Evolutionary conservation across 2,113 vertebrate genomes (phyloP), one percentile per base, ranked within the genome.

Genomic region (Accipiter cooperii): DNA sequence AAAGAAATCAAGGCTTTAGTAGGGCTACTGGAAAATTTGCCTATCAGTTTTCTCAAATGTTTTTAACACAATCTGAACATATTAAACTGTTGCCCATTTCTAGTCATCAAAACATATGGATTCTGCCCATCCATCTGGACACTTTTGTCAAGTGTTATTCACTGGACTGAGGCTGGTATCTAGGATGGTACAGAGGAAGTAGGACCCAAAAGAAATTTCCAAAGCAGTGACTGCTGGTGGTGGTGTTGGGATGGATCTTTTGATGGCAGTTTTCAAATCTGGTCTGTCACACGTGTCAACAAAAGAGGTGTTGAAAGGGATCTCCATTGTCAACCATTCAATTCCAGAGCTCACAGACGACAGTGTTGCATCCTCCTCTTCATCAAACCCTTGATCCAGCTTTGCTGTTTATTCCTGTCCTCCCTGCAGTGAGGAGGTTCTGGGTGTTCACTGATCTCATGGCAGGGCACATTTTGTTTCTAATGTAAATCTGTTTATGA

Each of bases 381-480:
- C 75, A 22, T 46, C 75, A 66, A 65, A 46, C 20, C 21, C 52
- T 63, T 57, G 29, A 66, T 57, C 47, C 31, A 77, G 16, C 21
- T 55, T 21, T 42, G 34, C 26, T 76, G 26, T 42, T 95, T 77
- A 9, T n/a, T 91, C 25, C 46, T 51, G 40, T 12, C 46, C 21
- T 10, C 38, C 26, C 31, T 42, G 14, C 0, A 2, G 22, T 36
- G 47, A 85, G 36, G 16, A 0, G 0, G 54, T 58, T 91, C 49
- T 69, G 34, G 58, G n/a, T 2, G 2, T 36, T 73, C 42, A 33
- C 42, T 64, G 47, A 24, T 81, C 55, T 68, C 47, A 15, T 26
- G 29, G 40, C 38, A 58, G 65, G 22, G 17, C 29, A 77, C 40
- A 52, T 61, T 33, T 68, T 21, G 28, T 68, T 89, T 76, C 42